These are phyloP conservation scores for Heterochromis multidens DNA, from an alignment of 2,113 vertebrate species.

Conservation along the genomic window DNA sequence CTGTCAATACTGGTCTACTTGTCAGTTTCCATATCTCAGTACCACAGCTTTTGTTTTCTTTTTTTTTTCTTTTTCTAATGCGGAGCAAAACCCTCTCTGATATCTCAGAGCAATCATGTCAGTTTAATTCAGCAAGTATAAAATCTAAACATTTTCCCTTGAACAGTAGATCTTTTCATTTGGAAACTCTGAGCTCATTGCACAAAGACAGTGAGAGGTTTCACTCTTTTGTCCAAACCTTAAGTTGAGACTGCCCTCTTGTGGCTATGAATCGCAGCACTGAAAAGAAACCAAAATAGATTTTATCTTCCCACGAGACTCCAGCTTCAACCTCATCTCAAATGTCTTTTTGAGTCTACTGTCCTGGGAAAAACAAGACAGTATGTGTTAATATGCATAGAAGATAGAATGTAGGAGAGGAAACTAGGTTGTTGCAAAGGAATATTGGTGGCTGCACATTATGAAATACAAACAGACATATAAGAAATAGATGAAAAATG, in stretches of 20 bases:
- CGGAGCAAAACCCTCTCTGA: not conserved
- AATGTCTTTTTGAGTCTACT: not conserved
- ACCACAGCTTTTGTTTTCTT: not conserved
- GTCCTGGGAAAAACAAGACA: not conserved
- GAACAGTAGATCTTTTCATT: not conserved
- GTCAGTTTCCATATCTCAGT: not conserved
- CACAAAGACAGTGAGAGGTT: accelerated
- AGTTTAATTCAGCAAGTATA: not conserved
- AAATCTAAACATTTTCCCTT: not conserved
- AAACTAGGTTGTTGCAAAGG: not conserved
- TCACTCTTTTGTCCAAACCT: not conserved
- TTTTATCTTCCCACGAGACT: not conserved
- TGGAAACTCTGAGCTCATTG: not conserved
- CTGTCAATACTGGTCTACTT: not conserved
- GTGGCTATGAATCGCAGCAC: not conserved
- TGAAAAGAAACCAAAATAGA: not conserved
- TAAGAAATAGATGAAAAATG: accelerated
- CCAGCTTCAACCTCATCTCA: not conserved
- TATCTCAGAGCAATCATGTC: not conserved
- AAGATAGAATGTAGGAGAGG: not conserved
- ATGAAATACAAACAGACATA: not conserved
- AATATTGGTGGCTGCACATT: not conserved
- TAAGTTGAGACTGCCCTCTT: not conserved
- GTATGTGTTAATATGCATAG: not conserved
- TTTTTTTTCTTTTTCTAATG: accelerated